phyloP scores from a whole-genome alignment of 2,113 vertebrate species.

The Mustelus asterias region DNA sequence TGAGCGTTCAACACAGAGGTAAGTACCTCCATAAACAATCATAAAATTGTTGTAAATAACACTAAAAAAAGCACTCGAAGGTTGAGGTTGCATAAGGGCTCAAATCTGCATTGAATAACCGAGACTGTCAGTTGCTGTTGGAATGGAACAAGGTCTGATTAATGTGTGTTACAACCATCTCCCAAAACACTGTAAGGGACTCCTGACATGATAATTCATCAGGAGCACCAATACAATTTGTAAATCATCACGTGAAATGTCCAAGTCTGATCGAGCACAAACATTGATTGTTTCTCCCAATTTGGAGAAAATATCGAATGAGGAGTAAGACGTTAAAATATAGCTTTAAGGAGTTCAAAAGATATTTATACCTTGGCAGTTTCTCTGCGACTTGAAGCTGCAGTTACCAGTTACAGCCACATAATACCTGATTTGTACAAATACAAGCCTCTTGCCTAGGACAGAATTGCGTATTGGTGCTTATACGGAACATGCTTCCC shows the following conservation, averaged over 20 bases:
- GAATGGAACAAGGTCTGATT: neutral
- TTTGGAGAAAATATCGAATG: conserved; percentile 8
- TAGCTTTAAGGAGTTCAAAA: neutral
- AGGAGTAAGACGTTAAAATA: neutral
- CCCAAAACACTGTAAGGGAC: conserved; percentile 5
- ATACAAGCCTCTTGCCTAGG: neutral
- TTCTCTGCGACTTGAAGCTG: neutral
- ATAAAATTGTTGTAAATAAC: conserved; percentile 20
- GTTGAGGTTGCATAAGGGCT: neutral
- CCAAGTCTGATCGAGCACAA: neutral
- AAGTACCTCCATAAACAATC: conserved; percentile 27
- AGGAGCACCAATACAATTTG: neutral
- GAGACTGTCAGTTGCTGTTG: neutral
- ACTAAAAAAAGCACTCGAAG: neutral
- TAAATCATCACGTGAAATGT: neutral
- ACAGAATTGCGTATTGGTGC: neutral
- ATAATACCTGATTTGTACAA: neutral
- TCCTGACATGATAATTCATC: neutral
- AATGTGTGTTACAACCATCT: neutral
- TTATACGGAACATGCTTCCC: neutral
- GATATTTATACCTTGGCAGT: neutral
- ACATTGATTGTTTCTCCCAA: neutral
- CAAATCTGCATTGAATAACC: neutral
- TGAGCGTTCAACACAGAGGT: conserved; percentile 14
- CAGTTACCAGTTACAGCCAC: neutral